These are phyloP conservation scores for Cottus gobio DNA, from an alignment of 2,113 vertebrate species.

Conservation along the genomic window DNA sequence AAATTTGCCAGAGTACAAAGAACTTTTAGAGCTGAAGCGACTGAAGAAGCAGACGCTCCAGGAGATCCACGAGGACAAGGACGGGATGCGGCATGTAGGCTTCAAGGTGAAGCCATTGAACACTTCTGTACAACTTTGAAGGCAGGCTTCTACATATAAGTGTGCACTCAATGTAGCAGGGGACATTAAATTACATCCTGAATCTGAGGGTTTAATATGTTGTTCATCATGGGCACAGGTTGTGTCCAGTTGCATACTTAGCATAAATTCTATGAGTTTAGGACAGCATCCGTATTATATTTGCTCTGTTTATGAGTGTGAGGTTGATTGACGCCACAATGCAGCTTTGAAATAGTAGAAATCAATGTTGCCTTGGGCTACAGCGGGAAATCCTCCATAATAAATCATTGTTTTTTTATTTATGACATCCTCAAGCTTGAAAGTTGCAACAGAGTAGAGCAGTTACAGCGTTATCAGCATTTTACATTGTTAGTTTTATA, in stretches of 20 bases:
- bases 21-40: conserved; percentile 94
- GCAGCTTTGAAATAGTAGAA: not conserved
- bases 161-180: not conserved
- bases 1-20: conserved; percentile 94
- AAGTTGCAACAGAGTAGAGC: not conserved
- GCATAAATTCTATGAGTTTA: not conserved
- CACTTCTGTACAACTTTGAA: not conserved
- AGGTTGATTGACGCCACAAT: too few relatives aligned
- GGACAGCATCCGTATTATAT: not conserved
- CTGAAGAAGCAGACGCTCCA: conserved; percentile 94
- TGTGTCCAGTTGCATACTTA: not conserved
- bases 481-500: not conserved
- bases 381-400: not conserved
- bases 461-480: not conserved
- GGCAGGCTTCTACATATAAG: not conserved
- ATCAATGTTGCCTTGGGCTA: not conserved
- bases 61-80: conserved; percentile 91
- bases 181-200: not conserved
- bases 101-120: conserved; percentile 87
- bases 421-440: not conserved
- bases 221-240: not conserved
- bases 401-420: not conserved
- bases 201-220: not conserved
- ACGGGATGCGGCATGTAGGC: conserved; percentile 89
- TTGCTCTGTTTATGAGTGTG: not conserved